Base-by-base conservation (phyloP, 1,140 invertebrate species). In the Drosophila sp. region DNA sequence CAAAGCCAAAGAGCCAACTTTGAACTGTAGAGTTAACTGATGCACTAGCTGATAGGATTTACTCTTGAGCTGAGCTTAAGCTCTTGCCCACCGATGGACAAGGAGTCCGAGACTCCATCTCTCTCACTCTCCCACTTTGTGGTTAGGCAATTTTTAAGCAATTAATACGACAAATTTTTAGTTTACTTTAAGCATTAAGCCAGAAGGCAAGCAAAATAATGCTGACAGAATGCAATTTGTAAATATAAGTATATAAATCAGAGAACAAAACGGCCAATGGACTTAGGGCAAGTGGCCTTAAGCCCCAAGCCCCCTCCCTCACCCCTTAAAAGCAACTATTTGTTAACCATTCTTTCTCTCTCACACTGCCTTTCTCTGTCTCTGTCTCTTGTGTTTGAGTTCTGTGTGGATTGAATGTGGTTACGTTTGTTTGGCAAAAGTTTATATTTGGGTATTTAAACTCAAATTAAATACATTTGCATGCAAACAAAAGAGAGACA, bases 391-490 rank as follows among this genome's bases (percentile, higher is more conserved):
- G 32, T 47, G 44, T 50, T 27, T 50, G 44, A 50, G 23, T 50
- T 50, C 25, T 50, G 44, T 38, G 10, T 58, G 23, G 27, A 50
- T 38, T 57, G 30, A 61, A 32, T 77, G 80, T 54, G 84, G 79
- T 82, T 82, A 72, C 75, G 83, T 77, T 83, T 87, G 83, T 89
- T 87, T 87, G 84, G 58, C 76, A 72, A 69, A 89, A 89, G 80
- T 89, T 89, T 89, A 89, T 89, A 90, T 89, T 89, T 84, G 84
- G 80, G 84, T 80, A 89, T 89, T 89, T 89, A 89, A 89, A 89
- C 84, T 84, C 73, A 81, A 90, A 89, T 89, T 90, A 89, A 89
- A 89, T 89, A 81, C 84, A 89, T 89, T 89, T 80, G 66, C 77
- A 90, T 84, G 85, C 78, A 90, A 84, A 89, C 85, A 89, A 90